Percentiles rank a stretch among this genome's conserved stretches.
phyloP scores from a whole-genome alignment of 2,888 invertebrate genomes.

The Exocentrus adspersus region DNA sequence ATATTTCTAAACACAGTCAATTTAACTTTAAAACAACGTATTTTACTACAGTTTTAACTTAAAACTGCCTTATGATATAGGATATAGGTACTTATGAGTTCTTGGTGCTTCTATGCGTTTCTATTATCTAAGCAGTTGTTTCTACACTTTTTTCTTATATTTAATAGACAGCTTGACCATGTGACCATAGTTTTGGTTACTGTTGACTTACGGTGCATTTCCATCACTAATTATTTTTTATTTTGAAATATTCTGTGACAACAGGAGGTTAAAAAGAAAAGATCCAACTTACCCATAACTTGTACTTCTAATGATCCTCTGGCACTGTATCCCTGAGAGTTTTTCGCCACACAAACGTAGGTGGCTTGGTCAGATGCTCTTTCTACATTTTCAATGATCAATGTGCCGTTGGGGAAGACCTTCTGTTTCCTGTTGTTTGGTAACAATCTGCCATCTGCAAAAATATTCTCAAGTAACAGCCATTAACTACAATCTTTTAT shows the following conservation, averaged over 20 bases:
- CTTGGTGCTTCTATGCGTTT: too few species aligned
- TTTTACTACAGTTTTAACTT: neutral
- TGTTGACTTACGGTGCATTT: too few species aligned
- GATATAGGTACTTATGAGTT: neutral
- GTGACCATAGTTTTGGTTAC: too few species aligned
- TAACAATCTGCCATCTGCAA: conserved; percentile 78
- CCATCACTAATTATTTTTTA: neutral
- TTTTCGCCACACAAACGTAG: conserved; percentile 93
- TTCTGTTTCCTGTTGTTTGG: conserved; percentile 96
- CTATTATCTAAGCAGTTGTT: too few species aligned
- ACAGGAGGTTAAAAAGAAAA: conserved; percentile 10
- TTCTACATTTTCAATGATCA: conserved; percentile 94
- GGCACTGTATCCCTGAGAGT: conserved; percentile 90
- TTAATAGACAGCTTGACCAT: too few species aligned
- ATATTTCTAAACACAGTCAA: too few species aligned
- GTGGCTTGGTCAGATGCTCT: conserved; percentile 91
- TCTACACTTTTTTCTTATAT: too few species aligned
- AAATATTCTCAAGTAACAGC: too few species aligned
- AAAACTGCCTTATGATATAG: neutral
- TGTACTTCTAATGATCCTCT: conserved; percentile 89
- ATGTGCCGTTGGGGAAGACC: conserved; percentile 91
- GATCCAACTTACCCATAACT: conserved; percentile 90
- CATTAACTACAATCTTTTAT: neutral
- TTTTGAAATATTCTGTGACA: conserved; percentile 30
- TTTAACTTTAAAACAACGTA: too few species aligned